Evolutionary conservation across 2,797 vertebrate genomes (phyloP).

Genomic region (Octomys mimax): DNA sequence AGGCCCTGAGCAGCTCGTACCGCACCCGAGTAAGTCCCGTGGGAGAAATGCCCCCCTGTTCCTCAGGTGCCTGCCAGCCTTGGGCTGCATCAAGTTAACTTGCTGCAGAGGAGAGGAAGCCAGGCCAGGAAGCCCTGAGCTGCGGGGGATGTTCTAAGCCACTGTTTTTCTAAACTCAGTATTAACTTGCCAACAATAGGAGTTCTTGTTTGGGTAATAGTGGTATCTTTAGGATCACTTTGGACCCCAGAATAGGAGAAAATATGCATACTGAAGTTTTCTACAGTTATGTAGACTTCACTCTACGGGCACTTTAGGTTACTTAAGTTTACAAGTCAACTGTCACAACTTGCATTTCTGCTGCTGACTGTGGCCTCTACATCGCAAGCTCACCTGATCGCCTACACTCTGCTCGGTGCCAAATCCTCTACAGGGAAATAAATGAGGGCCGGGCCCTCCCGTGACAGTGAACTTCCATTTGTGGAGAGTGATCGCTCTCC

Average conservation of each 20-base stretch:
- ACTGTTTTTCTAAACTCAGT: neutral
- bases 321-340: constrained; percentile 42
- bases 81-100: neutral
- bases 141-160: neutral
- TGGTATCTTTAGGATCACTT: constrained; percentile 57
- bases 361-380: constrained; percentile 66
- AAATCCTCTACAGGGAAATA: constrained; percentile 30
- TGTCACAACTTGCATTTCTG: constrained; percentile 59
- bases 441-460: constrained; percentile 71
- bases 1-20: neutral
- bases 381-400: neutral
- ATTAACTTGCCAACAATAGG: constrained; percentile 6
- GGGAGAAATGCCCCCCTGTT: neutral
- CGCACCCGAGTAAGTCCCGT: neutral
- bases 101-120: neutral
- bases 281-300: constrained; percentile 23
- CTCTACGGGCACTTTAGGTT: neutral
- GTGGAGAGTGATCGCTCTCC: constrained; percentile 78
- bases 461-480: constrained; percentile 79
- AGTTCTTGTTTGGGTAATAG: constrained; percentile 11
- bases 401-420: neutral
- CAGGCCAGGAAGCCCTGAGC: neutral
- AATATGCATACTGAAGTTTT: neutral
- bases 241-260: constrained; percentile 47
- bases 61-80: neutral